Evolutionary conservation across 2,888 invertebrate species (phyloP).

Genomic region (Latrodectus elegans): DNA sequence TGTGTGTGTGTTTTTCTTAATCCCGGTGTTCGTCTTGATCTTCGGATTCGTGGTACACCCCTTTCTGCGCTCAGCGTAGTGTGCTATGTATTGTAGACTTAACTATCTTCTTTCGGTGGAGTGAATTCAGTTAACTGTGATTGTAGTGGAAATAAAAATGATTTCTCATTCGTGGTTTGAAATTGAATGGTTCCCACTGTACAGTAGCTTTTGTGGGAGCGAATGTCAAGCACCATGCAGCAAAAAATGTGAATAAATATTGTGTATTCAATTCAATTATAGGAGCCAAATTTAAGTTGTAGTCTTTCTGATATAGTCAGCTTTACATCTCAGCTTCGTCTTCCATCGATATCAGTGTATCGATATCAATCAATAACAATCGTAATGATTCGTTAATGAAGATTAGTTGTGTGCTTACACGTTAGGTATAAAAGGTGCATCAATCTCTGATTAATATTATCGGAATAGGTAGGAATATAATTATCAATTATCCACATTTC

Average conservation of each 20-base stretch:
- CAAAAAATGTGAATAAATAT: neutral
- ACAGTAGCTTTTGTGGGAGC: neutral
- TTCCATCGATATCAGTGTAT: constrained; percentile 14
- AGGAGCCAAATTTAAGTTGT: neutral
- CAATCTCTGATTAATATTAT: constrained; percentile 3
- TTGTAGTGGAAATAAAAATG: neutral
- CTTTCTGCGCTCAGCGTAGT: neutral
- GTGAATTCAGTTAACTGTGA: neutral
- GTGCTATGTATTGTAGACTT: neutral
- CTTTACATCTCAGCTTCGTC: constrained; percentile 32
- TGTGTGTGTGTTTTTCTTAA: constrained; percentile 41
- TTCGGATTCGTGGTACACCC: neutral
- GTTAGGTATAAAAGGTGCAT: neutral
- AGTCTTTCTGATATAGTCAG: constrained; percentile 10
- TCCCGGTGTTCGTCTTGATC: constrained; percentile 31
- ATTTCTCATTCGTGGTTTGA: neutral
- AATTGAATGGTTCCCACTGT: neutral
- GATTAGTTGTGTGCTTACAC: neutral
- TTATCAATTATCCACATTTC: neutral
- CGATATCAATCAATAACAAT: neutral
- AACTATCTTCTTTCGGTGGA: neutral
- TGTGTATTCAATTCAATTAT: neutral
- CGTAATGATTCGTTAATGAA: neutral
- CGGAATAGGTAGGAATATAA: neutral
- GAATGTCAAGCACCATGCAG: neutral